These are phyloP conservation scores for Piprites chloris DNA, from an alignment of 2,113 vertebrate species.

Conservation along the genomic window DNA sequence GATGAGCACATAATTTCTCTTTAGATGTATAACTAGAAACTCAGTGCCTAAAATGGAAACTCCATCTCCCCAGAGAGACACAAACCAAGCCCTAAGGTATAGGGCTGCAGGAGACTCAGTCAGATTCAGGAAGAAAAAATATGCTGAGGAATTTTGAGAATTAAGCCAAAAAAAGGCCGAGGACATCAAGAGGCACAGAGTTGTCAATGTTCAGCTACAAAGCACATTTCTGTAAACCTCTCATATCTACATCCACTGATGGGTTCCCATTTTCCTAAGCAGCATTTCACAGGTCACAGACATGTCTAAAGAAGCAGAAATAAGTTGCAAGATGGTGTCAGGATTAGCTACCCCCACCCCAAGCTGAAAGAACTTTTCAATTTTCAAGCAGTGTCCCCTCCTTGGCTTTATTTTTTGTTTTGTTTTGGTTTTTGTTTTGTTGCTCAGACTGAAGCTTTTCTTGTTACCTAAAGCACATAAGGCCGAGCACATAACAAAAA, in stretches of 20 bases:
- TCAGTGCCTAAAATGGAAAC: not conserved
- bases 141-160: not conserved
- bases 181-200: not conserved
- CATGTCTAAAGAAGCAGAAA: not conserved
- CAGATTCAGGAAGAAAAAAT: not conserved
- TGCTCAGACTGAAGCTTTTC: not conserved
- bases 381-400: not conserved
- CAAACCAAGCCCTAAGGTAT: not conserved
- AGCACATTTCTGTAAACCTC: not conserved
- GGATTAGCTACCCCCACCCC: not conserved
- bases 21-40: not conserved
- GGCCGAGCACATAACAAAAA: not conserved
- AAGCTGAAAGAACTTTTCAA: not conserved
- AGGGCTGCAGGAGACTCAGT: not conserved
- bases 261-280: not conserved
- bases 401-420: not conserved
- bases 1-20: not conserved
- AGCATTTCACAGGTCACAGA: not conserved
- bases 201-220: not conserved
- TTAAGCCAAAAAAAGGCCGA: accelerated
- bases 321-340: not conserved
- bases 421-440: not conserved
- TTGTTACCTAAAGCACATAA: not conserved
- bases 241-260: accelerated
- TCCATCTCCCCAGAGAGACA: not conserved